Base-by-base conservation (phyloP, 2,797 vertebrate species). In the Halcyon smyrnensis region DNA sequence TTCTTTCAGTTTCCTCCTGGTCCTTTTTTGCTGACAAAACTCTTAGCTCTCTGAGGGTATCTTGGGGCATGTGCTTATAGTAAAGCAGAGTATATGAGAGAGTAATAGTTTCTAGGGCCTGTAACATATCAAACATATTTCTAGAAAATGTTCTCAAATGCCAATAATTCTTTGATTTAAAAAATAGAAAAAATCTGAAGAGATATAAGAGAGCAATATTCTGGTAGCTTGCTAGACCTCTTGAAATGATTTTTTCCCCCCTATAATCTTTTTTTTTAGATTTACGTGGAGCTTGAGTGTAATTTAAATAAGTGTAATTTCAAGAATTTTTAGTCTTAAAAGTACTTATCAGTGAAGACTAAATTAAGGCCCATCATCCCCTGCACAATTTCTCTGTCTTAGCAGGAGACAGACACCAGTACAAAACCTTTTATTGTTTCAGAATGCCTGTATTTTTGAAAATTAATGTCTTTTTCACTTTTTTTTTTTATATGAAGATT, bases 241-340 rank as follows among this genome's bases (percentile, higher is more conserved):
- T 82, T 86, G 65, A 93, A 87, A 87, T 84, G 2, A 87, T 85
- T 82, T 67, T 18, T 18, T 3, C 14, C 50, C 65, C 60, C 32
- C 65, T 3, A n/a, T 45, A 73, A 69, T 77, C 6, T 79, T 95
- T 93, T 89, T 89, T 93, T 92, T 87, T 54, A 81, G 54, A 51
- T 91, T 86, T 93, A 78, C 32, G 45, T 53, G 68, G 69, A 89
- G 27, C 32, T 92, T 68, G 50, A 93, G 21, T 71, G 19, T 85
- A 81, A 87, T 96, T 95, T 95, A 78, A 94, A 75, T 90, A 81
- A 90, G 50, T 86, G 36, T 48, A 88, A 84, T 93, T 95, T 93
- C 70, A 93, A 90, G 80, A 93, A 87, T 96, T 87, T 95, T 95
- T 92, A 79, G 57, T 92, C 34, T 91, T 94, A 80, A 60, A 94